A percentile compares a stretch with the other conserved stretches of the same genome.
These are phyloP conservation scores for Perdix hodgsoniae DNA, from an alignment of 2,797 vertebrate genomes.

Conservation along the genomic window DNA sequence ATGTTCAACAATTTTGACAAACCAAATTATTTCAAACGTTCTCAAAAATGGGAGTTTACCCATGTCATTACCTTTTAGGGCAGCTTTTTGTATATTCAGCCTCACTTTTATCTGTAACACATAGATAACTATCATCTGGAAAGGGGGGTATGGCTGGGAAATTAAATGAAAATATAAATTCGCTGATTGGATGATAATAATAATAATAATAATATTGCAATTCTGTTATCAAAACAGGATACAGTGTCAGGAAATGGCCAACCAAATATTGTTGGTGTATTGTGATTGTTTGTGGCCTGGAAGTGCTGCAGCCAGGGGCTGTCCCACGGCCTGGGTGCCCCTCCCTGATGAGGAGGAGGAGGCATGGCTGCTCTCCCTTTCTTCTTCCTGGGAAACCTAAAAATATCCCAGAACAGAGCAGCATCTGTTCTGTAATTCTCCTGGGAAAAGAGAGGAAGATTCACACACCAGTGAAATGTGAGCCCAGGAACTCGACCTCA, in stretches of 20 bases:
- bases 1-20: neutral
- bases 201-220: neutral
- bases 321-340: neutral
- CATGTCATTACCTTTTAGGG: neutral
- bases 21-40: neutral
- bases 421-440: neutral
- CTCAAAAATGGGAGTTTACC: neutral
- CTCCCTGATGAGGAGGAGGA: neutral
- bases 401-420: conserved; percentile 4
- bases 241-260: conserved; percentile 18
- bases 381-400: conserved; percentile 15
- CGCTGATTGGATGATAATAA: neutral
- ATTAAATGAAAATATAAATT: conserved; percentile 5
- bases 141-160: neutral
- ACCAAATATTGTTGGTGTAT: neutral
- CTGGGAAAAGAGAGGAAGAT: conserved; percentile 45
- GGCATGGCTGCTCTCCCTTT: neutral
- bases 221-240: conserved; percentile 18
- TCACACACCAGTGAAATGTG: neutral
- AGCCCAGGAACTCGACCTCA: neutral
- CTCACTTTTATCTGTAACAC: conserved; percentile 17
- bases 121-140: neutral
- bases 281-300: neutral
- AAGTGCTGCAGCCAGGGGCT: neutral
- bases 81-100: neutral